Conservation (phyloP, 2,797 vertebrate genomes). For the Myotis planiceps region DNA sequence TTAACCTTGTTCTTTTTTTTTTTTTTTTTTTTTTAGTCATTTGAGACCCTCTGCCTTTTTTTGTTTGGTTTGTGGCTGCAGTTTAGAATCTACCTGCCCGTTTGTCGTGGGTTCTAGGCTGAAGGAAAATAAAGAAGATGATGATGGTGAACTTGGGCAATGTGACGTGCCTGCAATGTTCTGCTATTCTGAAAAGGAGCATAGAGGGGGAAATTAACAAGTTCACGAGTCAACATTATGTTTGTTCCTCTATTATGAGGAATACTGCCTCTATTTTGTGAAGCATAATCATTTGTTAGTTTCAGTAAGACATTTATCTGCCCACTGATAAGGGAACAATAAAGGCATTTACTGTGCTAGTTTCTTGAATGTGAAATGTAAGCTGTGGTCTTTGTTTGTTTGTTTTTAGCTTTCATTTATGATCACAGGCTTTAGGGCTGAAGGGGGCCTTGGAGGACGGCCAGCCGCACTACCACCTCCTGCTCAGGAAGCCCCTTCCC, state of each 20-base stretch:
- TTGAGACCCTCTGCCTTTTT: background rate
- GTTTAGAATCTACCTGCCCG: background rate
- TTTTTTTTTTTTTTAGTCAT: background rate
- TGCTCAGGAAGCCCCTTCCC: background rate
- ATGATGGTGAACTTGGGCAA: background rate
- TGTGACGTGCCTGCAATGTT: background rate
- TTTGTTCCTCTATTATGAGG: conserved; percentile 18
- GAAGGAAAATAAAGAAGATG: background rate
- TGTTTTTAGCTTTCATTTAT: conserved; percentile 28
- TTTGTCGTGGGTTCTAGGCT: background rate
- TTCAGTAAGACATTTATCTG: conserved; percentile 45
- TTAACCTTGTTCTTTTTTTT: background rate
- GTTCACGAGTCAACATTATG: background rate
- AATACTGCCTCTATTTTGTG: conserved; percentile 6
- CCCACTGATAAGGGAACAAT: conserved; percentile 51
- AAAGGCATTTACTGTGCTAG: conserved; percentile 35
- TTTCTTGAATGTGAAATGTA: conserved; percentile 1
- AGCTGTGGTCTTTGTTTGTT: conserved; percentile 32
- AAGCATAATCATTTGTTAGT: conserved; percentile 49
- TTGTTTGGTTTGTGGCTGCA: background rate
- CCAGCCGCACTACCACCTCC: background rate
- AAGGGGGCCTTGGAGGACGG: background rate
- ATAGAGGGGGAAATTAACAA: background rate
- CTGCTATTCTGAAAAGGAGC: background rate
- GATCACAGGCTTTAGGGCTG: background rate